A percentile compares a stretch with the other conserved stretches of the same genome.
phyloP scores from a whole-genome alignment of 2,113 vertebrate species.

The Pygathrix nemaeus region DNA sequence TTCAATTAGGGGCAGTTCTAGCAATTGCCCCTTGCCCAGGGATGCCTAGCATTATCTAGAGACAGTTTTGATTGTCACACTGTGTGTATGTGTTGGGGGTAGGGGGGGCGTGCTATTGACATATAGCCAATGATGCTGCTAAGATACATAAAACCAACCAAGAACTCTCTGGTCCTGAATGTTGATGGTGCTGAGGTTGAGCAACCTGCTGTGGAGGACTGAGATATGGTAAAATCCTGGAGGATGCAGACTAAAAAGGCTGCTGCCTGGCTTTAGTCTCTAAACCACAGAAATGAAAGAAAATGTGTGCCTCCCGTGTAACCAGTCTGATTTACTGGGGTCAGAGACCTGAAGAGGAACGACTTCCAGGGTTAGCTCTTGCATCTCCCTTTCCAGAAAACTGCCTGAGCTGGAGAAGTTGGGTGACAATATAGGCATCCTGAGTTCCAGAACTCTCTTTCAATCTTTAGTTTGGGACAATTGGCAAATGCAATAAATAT shows the following conservation, averaged over 20 bases:
- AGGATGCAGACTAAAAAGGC: neutral
- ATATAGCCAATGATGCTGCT: neutral
- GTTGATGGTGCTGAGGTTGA: fast-evolving
- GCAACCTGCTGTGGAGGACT: neutral
- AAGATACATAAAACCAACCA: neutral
- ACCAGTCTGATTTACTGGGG: neutral
- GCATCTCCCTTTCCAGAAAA: neutral
- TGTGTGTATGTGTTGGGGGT: neutral
- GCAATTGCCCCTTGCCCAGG: neutral
- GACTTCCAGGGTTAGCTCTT: fast-evolving
- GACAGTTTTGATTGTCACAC: neutral
- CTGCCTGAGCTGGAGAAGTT: neutral
- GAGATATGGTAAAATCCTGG: neutral
- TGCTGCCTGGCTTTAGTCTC: neutral
- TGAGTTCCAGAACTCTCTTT: neutral
- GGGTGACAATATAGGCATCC: neutral
- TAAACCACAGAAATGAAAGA: neutral
- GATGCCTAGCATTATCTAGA: neutral
- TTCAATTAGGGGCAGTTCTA: neutral
- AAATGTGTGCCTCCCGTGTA: neutral
- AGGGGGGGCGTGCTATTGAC: neutral
- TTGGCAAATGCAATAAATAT: neutral
- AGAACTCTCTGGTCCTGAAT: neutral
- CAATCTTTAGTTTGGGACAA: neutral
- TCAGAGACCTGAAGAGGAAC: neutral